Evolutionary conservation across 2,888 invertebrate genomes (phyloP), one percentile per base, ranked within the genome.

Genomic region (Oxyscelio sp.): DNA sequence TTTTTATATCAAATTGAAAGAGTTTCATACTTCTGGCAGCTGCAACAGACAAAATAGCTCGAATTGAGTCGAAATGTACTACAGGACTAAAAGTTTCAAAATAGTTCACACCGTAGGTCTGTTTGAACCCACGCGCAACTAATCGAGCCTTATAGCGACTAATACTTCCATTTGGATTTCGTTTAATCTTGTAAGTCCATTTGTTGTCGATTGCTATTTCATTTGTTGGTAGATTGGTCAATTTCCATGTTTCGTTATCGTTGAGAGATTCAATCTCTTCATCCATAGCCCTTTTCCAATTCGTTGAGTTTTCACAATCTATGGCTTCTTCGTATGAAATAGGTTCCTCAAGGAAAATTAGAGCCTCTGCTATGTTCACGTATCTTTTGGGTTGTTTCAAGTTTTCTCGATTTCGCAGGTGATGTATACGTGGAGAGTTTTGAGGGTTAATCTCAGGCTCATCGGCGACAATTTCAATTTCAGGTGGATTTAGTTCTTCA

Each of bases 1-100:
- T 85, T 13, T 79, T 63, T 0, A 89, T 80, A 21, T 87, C 88
- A 58, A 87, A 87, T 22, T 84, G 82, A n/a, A n/a, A n/a, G n/a
- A n/a, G n/a, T n/a, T n/a, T n/a, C 80, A 11, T 83, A 15, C 3
- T 52, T 71, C 11, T 85, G 48, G 5, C 87, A 83, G 13, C 88
- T 52, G 89, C 88, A 4, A 90, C 58, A 24, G 87, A 84, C 3
- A 91, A 70, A 6, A 91, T 73, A 0, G 73, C 40, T 70, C 89
- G 50, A 43, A 91, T 85, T 5, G 91, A 87, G 27, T 87, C 87
- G 15, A 87, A 87, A 56, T 87, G 74, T 2, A 83, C 89, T 3
- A 91, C 91, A 17, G 91, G 91, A 79, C 90, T 90, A 59, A 89
- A 91, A 3, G 89, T 91, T 80, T 92, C 88, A 19, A 88, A 63